Base-by-base conservation (phyloP, 2,888 invertebrate species). In the Polyommatus icarus region DNA sequence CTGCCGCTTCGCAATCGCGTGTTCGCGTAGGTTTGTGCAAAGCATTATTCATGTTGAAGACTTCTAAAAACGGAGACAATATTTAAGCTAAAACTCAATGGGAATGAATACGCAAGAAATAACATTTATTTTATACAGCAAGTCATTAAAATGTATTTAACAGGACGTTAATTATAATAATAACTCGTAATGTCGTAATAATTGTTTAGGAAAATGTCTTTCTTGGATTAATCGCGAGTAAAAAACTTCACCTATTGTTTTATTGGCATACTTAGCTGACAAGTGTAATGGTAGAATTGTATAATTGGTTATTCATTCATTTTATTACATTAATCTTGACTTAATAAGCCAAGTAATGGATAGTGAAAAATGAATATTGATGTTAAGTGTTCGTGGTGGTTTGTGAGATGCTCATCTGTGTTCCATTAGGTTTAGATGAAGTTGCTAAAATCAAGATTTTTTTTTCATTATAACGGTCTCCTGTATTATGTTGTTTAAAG, bases 91-190 rank as follows among this genome's bases (percentile, higher is more conserved):
- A 50, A 4, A 15, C 15, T 50, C 4, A 50, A 50, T 50, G 0
- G 24, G 24, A 24, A 24, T 24, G 24, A 24, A 24, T 1, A 24
- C 24, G 24, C 24, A 24, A 24, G 24, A 24, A 24, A 24, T 24
- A 24, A 24, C 24, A 24, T 24, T 24, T 24, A 24, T 24, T 24
- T 24, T 24, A 24, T 24, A 24, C 24, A 24, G 15, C 29, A 36
- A 32, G 15, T 7, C n/a, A 40, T 73, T 40, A 54, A 77, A 75
- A 59, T 76, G 59, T 29, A 79, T 76, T 32, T 50, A 78, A 77
- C 72, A 79, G 77, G 76, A 54, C 32, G 18, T 78, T 79, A 77
- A 79, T 72, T 72, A 29, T 29, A 54, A 15, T 75, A 75, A 75
- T 54, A 2, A 54, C 29, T 24, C 75, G 15, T 50, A 50, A 75